Percentiles rank a stretch among this genome's conserved stretches.
phyloP scores from a whole-genome alignment of 2,113 vertebrate genomes.

The Recurvirostra avosetta region DNA sequence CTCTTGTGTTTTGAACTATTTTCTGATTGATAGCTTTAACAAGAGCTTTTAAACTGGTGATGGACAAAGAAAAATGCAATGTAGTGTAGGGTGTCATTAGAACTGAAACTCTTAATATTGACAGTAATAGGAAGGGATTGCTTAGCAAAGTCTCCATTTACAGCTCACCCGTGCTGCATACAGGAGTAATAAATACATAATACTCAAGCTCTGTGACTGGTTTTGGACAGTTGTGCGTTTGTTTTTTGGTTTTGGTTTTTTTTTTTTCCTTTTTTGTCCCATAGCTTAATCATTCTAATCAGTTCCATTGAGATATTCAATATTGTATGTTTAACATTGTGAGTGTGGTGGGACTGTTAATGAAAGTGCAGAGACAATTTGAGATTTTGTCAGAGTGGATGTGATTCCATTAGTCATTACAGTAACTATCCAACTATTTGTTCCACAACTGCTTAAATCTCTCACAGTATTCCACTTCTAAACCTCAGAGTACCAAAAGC shows the following conservation, averaged over 20 bases:
- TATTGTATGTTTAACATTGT: neutral
- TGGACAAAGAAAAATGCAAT: neutral
- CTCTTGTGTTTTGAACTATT: neutral
- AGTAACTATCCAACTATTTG: neutral
- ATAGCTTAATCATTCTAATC: neutral
- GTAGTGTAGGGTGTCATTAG: neutral
- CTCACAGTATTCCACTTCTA: neutral
- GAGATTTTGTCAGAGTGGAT: neutral
- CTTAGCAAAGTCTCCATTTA: neutral
- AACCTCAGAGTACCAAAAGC: neutral
- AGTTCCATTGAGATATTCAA: neutral
- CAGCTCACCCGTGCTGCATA: neutral
- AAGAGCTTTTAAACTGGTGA: neutral
- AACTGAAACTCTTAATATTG: neutral
- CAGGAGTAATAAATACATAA: neutral
- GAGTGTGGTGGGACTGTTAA: neutral
- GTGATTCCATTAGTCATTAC: neutral
- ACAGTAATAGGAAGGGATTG: neutral
- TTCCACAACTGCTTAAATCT: neutral
- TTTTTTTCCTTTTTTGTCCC: neutral
- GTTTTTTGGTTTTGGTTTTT: no score
- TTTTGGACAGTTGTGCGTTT: neutral
- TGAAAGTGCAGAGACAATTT: neutral
- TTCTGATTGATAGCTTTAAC: neutral
- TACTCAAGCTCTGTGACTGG: neutral